phyloP scores from a whole-genome alignment of 2,888 invertebrate species.

The Micropterix aruncella region DNA sequence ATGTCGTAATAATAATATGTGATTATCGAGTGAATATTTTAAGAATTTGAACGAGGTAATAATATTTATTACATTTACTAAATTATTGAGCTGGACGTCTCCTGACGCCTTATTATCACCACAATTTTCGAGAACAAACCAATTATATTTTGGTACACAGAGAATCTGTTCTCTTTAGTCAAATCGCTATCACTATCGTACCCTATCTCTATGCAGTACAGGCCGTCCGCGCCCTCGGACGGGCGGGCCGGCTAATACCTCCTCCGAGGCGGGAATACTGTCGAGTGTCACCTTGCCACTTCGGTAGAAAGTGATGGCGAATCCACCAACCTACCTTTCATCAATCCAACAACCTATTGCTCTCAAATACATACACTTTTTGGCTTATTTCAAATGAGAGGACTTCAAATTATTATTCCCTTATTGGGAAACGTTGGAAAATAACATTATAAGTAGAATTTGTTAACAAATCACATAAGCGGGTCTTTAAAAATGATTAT shows the following conservation, averaged over 20 bases:
- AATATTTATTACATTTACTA: slow-evolving; percentile 42
- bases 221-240: too few species aligned
- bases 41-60: slow-evolving; percentile 43
- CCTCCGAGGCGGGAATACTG: background rate
- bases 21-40: slow-evolving; percentile 30
- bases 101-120: slow-evolving; percentile 37
- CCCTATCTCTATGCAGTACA: background rate
- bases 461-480: too few species aligned
- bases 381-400: too few species aligned
- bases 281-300: background rate
- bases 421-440: too few species aligned
- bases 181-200: too few species aligned
- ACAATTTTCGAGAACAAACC: slow-evolving; percentile 38
- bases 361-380: background rate
- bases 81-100: slow-evolving; percentile 42
- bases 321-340: background rate
- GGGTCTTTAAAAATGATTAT: too few species aligned
- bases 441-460: too few species aligned
- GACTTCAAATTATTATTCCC: too few species aligned
- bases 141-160: slow-evolving; percentile 38
- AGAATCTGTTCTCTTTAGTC: slow-evolving; percentile 15
- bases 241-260: background rate
- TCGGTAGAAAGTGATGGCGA: background rate
- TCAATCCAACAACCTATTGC: background rate
- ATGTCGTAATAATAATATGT: slow-evolving; percentile 20